Conservation (phyloP, 2,113 vertebrate genomes). For the Heterotis niloticus region DNA sequence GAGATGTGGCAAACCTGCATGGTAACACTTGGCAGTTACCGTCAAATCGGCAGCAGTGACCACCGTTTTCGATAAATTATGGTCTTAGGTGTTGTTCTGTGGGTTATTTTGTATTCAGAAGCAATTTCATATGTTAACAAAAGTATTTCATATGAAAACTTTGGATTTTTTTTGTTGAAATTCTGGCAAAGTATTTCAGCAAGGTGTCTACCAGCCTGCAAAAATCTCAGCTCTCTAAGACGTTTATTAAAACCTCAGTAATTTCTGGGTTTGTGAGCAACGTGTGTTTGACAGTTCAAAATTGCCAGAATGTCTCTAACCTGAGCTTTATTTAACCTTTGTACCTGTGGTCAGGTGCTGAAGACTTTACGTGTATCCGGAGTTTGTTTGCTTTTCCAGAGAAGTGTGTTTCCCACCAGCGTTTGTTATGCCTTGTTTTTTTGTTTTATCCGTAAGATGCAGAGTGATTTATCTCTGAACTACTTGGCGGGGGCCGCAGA, state of each 20-base stretch:
- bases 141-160: no score
- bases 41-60: not conserved
- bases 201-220: not conserved
- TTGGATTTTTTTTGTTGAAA: not conserved
- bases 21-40: not conserved
- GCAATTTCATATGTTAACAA: not conserved
- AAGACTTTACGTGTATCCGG: no score
- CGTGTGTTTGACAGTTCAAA: not conserved
- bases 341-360: not conserved
- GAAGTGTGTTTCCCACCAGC: not conserved
- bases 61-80: not conserved
- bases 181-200: not conserved
- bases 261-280: not conserved
- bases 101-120: not conserved
- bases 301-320: not conserved
- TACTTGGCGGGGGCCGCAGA: constrained; percentile 64
- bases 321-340: not conserved
- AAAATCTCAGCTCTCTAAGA: not conserved
- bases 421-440: constrained; percentile 38
- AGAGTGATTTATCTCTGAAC: constrained; percentile 65
- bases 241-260: not conserved
- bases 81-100: no score
- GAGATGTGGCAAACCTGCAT: not conserved
- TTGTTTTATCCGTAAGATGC: constrained; percentile 63
- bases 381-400: not conserved